These are phyloP conservation scores for Okamejei kenojei DNA, from an alignment of 2,797 vertebrate species.

Conservation along the genomic window DNA sequence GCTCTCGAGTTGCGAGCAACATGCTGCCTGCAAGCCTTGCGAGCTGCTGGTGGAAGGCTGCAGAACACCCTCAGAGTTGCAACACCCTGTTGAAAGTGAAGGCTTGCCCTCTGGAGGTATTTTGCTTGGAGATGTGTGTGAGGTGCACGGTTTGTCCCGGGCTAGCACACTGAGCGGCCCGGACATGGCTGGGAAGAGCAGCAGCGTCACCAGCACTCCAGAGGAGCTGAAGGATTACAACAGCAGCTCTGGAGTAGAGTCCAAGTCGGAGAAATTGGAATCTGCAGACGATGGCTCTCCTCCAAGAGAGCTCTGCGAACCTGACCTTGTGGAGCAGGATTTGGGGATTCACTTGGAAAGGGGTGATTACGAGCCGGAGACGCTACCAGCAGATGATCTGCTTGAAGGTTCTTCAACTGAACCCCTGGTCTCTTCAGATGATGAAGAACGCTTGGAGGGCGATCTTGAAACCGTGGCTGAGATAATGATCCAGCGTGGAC, in stretches of 20 bases:
- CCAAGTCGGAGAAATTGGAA: constrained; percentile 66
- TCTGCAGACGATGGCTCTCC: constrained; percentile 51
- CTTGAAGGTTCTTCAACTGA: constrained; percentile 64
- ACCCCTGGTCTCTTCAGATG: constrained; percentile 60
- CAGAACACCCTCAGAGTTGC: constrained; percentile 35
- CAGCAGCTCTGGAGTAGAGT: constrained; percentile 79
- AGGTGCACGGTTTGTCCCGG: constrained; percentile 52
- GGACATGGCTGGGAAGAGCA: constrained; percentile 67
- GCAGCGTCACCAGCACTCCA: constrained; percentile 80
- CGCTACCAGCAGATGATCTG: constrained; percentile 68
- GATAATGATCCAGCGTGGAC: constrained; percentile 43
- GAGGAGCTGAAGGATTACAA: constrained; percentile 84
- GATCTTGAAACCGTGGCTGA: constrained; percentile 69
- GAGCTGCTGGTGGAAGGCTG: constrained; percentile 37
- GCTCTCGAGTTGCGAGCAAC: neutral
- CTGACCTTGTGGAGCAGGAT: constrained; percentile 62
- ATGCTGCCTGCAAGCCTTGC: constrained; percentile 40
- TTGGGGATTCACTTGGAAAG: constrained; percentile 74
- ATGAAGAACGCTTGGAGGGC: constrained; percentile 53
- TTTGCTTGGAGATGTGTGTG: constrained; percentile 22
- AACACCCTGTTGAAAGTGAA: constrained; percentile 32
- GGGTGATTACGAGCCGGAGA: constrained; percentile 63
- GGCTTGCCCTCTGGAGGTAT: neutral
- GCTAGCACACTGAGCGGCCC: constrained; percentile 66
- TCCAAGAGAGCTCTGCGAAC: constrained; percentile 46